Evolutionary conservation across 2,888 invertebrate species (phyloP), one percentile per base, ranked within the genome.

Genomic region (Amphipoea oculea): DNA sequence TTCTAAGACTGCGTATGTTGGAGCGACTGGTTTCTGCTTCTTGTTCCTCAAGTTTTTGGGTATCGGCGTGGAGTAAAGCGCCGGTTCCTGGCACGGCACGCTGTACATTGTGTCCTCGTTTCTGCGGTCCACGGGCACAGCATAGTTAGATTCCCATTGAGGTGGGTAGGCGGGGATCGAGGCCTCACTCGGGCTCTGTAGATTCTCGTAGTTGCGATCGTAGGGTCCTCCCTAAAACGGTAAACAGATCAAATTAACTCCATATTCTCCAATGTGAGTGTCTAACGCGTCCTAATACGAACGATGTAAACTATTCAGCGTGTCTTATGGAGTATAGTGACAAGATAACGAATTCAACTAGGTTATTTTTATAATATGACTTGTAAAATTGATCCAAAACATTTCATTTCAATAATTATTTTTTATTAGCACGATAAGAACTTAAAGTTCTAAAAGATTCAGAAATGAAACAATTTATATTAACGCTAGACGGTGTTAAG

Each of bases 131-230:
- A 66, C 40, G 20, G 83, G 83, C 6, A 66, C 81, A 7, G 85
- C 81, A 36, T 83, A 83, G 54, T 67, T 72, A 0, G 60, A 69
- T n/a, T 85, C 81, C 85, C 81, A 85, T 48, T 83, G 83, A 0
- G 71, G 48, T 9, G 83, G 83, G 12, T 14, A 36, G 2, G 67
- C 20, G 2, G 81, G 75, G 4, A 81, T 85, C 6, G 85, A 48
- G 36, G 14, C 3, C 17, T 73, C 81, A 36, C 42, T 65, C 12
- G 63, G 79, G 14, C 4, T 73, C 29, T 36, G 17, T n/a, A 85
- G 63, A 68, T 80, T 72, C 40, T 60, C 23, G 29, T 83, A 83
- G 60, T 72, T 72, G 14, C 23, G 20, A 6, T 20, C 12, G 12
- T 40, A 23, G 12, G 67, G 72, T 48, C 40, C 72, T 48, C 60